Evolutionary conservation across 1,140 invertebrate genomes (phyloP).

Genomic region (Pseudomyrmex flavicornis): DNA sequence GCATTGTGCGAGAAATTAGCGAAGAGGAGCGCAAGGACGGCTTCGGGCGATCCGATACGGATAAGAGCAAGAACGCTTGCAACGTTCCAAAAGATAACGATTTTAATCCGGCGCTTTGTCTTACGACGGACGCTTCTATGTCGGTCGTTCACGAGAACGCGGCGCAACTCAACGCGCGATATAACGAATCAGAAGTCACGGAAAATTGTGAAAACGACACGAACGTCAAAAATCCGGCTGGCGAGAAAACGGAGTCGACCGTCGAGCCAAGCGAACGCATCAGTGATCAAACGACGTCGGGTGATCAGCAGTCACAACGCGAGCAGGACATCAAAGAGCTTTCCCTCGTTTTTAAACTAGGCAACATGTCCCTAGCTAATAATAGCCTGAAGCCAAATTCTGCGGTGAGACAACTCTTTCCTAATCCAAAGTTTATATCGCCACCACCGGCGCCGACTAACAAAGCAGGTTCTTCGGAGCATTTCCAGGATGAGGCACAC

Average conservation of each 20-base stretch:
- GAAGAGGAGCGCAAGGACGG: constrained; percentile 73
- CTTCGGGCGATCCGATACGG: constrained; percentile 61
- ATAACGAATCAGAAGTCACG: constrained; percentile 14
- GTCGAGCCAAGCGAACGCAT: constrained; percentile 22
- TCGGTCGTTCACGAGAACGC: constrained; percentile 58
- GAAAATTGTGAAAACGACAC: constrained; percentile 7
- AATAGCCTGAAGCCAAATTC: constrained; percentile 89
- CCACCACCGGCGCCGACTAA: constrained; percentile 85
- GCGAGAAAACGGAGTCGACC: constrained; percentile 15
- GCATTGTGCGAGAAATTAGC: constrained; percentile 86
- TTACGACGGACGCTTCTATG: constrained; percentile 8
- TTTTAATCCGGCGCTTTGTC: constrained; percentile 23
- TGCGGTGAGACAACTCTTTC: constrained; percentile 90
- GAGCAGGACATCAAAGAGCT: constrained; percentile 79
- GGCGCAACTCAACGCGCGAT: constrained; percentile 13
- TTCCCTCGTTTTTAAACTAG: constrained; percentile 87
- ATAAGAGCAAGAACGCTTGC: constrained; percentile 46
- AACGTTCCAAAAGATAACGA: constrained; percentile 21
- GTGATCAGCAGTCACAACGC: constrained; percentile 19
- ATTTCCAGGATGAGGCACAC: constrained; percentile 75
- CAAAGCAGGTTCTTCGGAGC: constrained; percentile 75
- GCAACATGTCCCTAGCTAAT: constrained; percentile 86
- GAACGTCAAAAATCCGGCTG: constrained; percentile 28
- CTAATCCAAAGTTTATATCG: constrained; percentile 86
- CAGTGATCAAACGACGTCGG: constrained; percentile 17